phyloP scores from a whole-genome alignment of 2,113 vertebrate species.

The Pygathrix nemaeus region DNA sequence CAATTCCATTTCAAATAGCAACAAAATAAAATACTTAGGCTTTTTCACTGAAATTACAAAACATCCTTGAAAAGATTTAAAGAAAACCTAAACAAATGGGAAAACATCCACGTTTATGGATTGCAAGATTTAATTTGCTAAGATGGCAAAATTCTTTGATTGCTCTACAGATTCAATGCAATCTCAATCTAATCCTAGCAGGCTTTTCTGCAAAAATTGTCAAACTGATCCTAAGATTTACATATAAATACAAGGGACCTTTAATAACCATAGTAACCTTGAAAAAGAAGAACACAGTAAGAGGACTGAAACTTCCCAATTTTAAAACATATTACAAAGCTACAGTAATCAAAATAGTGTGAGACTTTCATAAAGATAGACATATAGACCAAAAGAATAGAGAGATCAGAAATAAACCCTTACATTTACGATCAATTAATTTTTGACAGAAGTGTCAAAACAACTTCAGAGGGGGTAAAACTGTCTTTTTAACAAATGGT shows the following conservation, averaged over 20 bases:
- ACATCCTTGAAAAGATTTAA: background rate
- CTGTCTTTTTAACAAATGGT: background rate
- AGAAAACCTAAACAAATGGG: background rate
- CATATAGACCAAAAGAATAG: background rate
- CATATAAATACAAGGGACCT: background rate
- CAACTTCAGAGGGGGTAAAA: background rate
- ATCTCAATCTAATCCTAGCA: background rate
- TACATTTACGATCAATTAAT: background rate
- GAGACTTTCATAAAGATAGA: background rate
- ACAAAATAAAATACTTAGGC: background rate
- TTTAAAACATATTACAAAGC: background rate
- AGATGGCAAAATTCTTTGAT: background rate
- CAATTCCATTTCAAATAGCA: background rate
- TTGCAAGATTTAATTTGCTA: background rate
- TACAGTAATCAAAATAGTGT: background rate
- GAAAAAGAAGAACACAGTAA: background rate
- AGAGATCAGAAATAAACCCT: background rate
- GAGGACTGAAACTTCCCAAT: background rate
- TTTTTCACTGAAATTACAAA: background rate
- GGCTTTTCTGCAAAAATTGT: background rate
- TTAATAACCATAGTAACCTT: background rate
- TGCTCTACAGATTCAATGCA: background rate
- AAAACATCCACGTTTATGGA: background rate
- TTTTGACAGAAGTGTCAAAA: background rate
- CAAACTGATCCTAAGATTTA: background rate